Percentiles rank a stretch among this genome's conserved stretches.
Conservation (phyloP, 2,888 invertebrate genomes). For the Zootermopsis nevadensis region DNA sequence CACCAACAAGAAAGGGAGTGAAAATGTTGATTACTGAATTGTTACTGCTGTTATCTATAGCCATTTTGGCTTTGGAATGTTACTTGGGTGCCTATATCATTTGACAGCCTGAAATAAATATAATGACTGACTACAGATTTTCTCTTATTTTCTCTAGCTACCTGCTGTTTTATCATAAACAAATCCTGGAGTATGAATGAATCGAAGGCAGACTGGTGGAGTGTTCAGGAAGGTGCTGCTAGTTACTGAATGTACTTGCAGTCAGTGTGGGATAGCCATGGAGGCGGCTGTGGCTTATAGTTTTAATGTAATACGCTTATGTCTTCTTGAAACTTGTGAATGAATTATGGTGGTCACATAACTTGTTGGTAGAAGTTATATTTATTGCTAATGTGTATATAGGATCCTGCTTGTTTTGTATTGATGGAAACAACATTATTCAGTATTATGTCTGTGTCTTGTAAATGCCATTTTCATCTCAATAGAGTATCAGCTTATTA, state of each 20-base stretch:
- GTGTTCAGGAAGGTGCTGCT: background rate
- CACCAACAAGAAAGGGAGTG: no score
- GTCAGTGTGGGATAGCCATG: background rate
- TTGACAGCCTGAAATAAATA: no score
- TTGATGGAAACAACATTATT: background rate
- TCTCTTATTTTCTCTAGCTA: slow-evolving; percentile 70
- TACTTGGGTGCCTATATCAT: no score
- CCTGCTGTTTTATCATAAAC: slow-evolving; percentile 96
- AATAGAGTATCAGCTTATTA: background rate
- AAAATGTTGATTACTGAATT: no score
- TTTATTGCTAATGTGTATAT: background rate
- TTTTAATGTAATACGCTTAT: background rate
- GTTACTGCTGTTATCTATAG: no score
- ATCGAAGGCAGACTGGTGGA: background rate
- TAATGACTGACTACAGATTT: background rate
- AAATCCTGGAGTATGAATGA: slow-evolving; percentile 81
- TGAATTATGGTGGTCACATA: background rate
- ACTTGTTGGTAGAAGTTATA: background rate
- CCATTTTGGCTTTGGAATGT: no score
- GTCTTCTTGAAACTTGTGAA: background rate
- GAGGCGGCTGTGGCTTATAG: background rate
- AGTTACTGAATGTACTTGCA: background rate
- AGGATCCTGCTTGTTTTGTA: background rate
- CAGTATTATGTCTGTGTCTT: slow-evolving; percentile 9
- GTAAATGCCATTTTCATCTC: background rate